Conservation (phyloP, 2,113 vertebrate species). For the Siphamia tubifer region DNA sequence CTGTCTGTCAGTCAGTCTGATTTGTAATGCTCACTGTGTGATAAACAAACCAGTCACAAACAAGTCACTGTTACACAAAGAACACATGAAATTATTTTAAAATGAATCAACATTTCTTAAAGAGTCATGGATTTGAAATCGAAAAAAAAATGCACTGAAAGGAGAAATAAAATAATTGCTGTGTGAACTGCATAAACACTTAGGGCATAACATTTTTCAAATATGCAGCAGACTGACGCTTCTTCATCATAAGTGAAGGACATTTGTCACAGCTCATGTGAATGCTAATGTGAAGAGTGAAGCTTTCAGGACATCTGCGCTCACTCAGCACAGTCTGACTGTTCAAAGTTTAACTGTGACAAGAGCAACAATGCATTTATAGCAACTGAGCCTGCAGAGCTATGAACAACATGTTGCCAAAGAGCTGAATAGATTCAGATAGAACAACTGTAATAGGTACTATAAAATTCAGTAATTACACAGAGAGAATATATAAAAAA, state of each 20-base stretch:
- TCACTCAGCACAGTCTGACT: conserved; percentile 26
- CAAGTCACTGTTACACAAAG: too few species aligned
- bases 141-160: background rate
- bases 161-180: background rate
- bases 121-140: too few species aligned
- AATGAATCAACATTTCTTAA: too few species aligned
- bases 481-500: too few species aligned
- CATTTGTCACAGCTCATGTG: background rate
- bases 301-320: conserved; percentile 4
- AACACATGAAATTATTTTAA: too few species aligned
- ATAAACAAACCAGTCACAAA: too few species aligned
- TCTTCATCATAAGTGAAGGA: background rate
- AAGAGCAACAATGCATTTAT: background rate
- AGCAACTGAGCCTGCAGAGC: background rate
- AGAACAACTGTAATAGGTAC: background rate
- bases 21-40: too few species aligned
- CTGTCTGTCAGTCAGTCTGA: too few species aligned
- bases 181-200: background rate
- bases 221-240: background rate
- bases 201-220: background rate
- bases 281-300: background rate
- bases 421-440: background rate
- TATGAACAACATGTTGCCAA: background rate
- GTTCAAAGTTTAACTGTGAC: conserved; percentile 20
- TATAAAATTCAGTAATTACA: background rate